Percentiles rank a stretch among this genome's conserved stretches.
phyloP scores from a whole-genome alignment of 1,140 invertebrate genomes.

The Microplitis mediator region DNA sequence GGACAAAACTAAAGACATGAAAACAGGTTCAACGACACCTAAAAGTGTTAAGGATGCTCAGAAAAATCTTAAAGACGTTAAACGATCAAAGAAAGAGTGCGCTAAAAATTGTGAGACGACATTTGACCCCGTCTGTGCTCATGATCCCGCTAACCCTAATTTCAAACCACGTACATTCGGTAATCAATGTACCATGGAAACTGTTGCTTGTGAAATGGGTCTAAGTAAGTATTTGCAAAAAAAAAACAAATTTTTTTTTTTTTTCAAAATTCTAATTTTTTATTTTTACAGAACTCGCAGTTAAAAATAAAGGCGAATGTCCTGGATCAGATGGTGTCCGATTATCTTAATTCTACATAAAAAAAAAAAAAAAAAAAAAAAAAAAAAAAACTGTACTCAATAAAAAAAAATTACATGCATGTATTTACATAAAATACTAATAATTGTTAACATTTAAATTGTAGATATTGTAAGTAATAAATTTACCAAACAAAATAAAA shows the following conservation, averaged over 20 bases:
- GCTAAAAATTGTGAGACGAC: constrained; percentile 38
- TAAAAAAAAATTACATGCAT: not conserved
- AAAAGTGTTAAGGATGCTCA: constrained; percentile 55
- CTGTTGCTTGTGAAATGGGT: constrained; percentile 53
- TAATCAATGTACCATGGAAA: constrained; percentile 47
- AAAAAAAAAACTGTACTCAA: not conserved
- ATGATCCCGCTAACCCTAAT: constrained; percentile 46
- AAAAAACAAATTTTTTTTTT: not conserved
- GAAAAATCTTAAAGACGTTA: constrained; percentile 51
- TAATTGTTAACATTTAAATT: no score
- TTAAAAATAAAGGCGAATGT: constrained; percentile 53
- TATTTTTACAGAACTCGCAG: constrained; percentile 43
- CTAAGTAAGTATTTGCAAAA: constrained; percentile 45
- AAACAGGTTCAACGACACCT: constrained; percentile 44
- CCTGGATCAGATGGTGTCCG: constrained; percentile 45
- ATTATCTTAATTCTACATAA: constrained; percentile 37
- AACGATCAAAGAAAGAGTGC: constrained; percentile 53
- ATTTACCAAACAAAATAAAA: no score
- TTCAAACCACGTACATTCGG: constrained; percentile 51
- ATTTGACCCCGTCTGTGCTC: constrained; percentile 52
- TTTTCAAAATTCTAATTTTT: constrained; percentile 14
- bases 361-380: not conserved
- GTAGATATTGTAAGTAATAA: no score
- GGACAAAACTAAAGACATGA: constrained; percentile 40
- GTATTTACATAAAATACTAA: no score